Percentiles rank a stretch among this genome's conserved stretches.
Evolutionary conservation across 2,113 vertebrate genomes (phyloP).

Genomic region (Centropristis striata): DNA sequence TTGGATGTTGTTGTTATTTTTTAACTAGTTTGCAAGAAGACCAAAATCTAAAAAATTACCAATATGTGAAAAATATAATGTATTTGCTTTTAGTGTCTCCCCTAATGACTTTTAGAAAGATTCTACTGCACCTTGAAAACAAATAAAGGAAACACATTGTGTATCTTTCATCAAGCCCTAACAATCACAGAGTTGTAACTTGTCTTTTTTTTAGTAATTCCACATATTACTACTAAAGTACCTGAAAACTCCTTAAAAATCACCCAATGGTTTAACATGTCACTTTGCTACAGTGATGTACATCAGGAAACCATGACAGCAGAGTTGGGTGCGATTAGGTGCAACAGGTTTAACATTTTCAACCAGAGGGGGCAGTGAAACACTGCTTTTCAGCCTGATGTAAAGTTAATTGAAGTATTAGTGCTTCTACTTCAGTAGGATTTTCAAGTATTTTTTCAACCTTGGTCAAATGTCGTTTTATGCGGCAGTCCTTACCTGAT

Average conservation of each 20-base stretch:
- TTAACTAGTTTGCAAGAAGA: no score
- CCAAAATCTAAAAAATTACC: no score
- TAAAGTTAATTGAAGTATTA: background rate
- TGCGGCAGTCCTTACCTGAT: conserved; percentile 86
- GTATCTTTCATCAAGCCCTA: no score
- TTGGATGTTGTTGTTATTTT: no score
- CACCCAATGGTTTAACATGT: background rate
- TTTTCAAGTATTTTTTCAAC: background rate
- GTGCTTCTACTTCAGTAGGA: background rate
- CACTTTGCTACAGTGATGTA: background rate
- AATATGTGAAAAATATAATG: no score
- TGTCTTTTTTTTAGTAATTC: background rate
- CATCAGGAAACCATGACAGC: background rate
- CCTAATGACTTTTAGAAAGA: no score
- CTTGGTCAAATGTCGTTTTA: background rate
- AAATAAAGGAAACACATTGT: no score
- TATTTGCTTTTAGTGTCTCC: no score
- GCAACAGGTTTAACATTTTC: background rate
- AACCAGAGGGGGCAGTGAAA: background rate
- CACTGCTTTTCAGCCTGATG: background rate
- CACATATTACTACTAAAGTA: background rate
- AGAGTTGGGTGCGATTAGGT: background rate
- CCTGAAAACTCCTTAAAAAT: background rate
- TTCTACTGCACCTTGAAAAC: no score
- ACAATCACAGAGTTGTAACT: no score